Evolutionary conservation across 2,888 invertebrate species (phyloP).

Genomic region (Dynastes grantii): DNA sequence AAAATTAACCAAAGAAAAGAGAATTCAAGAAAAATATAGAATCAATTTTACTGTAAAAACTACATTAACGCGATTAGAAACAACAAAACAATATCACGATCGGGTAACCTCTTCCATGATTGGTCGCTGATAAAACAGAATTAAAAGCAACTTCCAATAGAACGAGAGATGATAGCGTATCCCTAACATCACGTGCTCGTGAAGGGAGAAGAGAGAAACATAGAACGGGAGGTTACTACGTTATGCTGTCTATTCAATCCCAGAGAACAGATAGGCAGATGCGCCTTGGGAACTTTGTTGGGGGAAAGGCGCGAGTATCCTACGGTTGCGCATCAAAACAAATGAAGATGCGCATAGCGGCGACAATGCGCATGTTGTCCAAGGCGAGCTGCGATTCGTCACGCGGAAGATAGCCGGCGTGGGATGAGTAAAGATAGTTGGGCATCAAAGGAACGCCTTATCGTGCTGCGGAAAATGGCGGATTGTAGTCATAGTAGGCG

Average conservation of each 20-base stretch:
- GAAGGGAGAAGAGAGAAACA: background rate
- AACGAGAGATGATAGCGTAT: background rate
- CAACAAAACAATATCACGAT: background rate
- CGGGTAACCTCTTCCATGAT: background rate
- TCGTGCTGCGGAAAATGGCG: constrained; percentile 56
- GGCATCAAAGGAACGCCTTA: constrained; percentile 53
- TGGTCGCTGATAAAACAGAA: background rate
- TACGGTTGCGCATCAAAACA: constrained; percentile 49
- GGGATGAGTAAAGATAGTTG: constrained; percentile 60
- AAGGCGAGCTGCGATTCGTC: constrained; percentile 54
- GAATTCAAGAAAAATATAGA: too few relatives aligned
- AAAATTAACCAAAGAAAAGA: too few relatives aligned
- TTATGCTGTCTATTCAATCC: too few relatives aligned
- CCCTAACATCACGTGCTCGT: background rate
- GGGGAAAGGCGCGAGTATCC: background rate
- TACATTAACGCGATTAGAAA: background rate
- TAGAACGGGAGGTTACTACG: too few relatives aligned
- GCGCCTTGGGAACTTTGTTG: background rate
- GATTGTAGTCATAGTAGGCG: background rate
- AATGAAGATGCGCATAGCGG: constrained; percentile 48
- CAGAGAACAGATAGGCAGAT: background rate
- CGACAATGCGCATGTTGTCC: constrained; percentile 44
- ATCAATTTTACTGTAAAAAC: too few relatives aligned
- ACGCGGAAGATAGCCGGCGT: constrained; percentile 45
- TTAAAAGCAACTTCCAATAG: background rate